Percentiles rank a stretch among this genome's conserved stretches.
These are phyloP conservation scores for Zaprionus vittiger DNA, from an alignment of 1,140 invertebrate species.

Conservation along the genomic window DNA sequence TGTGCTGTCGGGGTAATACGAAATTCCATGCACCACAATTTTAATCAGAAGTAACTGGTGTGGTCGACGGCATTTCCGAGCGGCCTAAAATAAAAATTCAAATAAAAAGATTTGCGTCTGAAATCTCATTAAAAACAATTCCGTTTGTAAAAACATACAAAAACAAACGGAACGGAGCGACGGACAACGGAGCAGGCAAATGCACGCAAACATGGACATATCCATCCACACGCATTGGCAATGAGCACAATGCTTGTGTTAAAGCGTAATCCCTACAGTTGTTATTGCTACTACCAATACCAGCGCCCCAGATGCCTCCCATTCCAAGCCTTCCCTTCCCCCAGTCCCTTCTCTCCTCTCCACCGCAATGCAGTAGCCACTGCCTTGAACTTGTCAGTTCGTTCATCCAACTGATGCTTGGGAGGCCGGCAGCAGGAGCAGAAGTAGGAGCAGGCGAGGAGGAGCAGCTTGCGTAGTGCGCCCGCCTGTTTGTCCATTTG, in stretches of 20 bases:
- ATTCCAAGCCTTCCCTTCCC: neutral
- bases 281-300: slow-evolving; percentile 35
- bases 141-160: slow-evolving; percentile 61
- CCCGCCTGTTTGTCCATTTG: slow-evolving; percentile 54
- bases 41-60: slow-evolving; percentile 69
- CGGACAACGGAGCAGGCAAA: slow-evolving; percentile 19
- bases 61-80: slow-evolving; percentile 59
- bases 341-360: neutral
- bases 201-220: slow-evolving; percentile 48
- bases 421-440: neutral
- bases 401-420: slow-evolving; percentile 50
- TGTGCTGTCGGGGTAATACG: slow-evolving; percentile 57
- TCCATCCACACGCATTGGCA: slow-evolving; percentile 50
- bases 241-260: slow-evolving; percentile 42
- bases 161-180: slow-evolving; percentile 45
- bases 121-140: slow-evolving; percentile 71
- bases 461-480: slow-evolving; percentile 24
- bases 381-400: slow-evolving; percentile 69
- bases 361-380: slow-evolving; percentile 43
- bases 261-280: slow-evolving; percentile 60
- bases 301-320: slow-evolving; percentile 23
- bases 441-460: neutral
- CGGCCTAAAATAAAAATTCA: slow-evolving; percentile 68
- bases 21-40: slow-evolving; percentile 64
- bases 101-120: slow-evolving; percentile 65